These are phyloP conservation scores for Alligator mississippiensis DNA, from an alignment of 2,113 vertebrate genomes.

Conservation along the genomic window DNA sequence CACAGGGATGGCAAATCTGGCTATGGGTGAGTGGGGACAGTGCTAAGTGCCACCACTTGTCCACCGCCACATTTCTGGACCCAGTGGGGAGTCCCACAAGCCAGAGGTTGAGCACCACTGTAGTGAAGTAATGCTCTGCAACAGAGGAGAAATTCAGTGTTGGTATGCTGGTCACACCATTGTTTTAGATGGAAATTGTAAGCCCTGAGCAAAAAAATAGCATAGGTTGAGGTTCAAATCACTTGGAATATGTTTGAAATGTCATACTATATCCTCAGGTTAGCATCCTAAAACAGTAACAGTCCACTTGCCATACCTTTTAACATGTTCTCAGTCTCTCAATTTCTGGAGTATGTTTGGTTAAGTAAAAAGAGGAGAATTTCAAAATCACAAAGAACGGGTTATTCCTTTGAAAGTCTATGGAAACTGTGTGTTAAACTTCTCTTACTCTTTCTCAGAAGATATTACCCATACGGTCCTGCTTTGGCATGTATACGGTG, in stretches of 20 bases:
- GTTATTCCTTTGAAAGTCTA: background rate
- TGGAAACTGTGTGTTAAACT: background rate
- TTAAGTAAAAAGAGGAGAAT: background rate
- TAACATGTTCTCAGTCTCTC: background rate
- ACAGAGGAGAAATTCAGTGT: background rate
- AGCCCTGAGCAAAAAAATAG: background rate
- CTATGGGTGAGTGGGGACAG: too few species aligned
- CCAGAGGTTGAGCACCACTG: too few species aligned
- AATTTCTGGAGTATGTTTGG: background rate
- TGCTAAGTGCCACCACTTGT: too few species aligned
- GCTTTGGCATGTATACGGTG: background rate
- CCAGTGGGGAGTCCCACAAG: too few species aligned
- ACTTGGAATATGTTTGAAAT: background rate
- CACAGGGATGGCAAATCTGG: too few species aligned
- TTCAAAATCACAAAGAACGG: background rate
- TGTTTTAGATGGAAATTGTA: background rate
- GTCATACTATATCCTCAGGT: background rate
- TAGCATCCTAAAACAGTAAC: background rate
- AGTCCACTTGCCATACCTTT: background rate
- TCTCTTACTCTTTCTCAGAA: slow-evolving; percentile 24
- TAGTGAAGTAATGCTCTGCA: background rate
- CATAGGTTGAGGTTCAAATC: background rate
- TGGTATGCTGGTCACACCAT: background rate
- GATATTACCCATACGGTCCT: background rate
- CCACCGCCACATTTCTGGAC: too few species aligned